A percentile compares a stretch with the other conserved stretches of the same genome.
Evolutionary conservation across 2,797 vertebrate genomes (phyloP).

Genomic region (Epinephelus coioides): DNA sequence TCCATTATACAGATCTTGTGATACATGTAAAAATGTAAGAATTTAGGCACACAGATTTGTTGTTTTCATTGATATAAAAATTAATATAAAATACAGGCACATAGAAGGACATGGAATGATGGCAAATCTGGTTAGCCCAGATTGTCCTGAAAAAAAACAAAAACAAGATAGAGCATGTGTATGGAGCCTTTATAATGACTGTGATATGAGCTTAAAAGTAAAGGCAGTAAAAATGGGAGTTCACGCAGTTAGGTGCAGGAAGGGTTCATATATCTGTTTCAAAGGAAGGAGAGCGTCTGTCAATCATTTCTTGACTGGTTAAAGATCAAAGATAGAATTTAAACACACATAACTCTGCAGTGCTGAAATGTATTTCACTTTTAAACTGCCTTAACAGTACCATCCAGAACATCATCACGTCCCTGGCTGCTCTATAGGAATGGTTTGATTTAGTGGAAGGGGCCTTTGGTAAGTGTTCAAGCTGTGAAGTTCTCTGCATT

Average conservation of each 20-base stretch:
- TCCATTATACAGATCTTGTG: too few species aligned
- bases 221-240: not conserved
- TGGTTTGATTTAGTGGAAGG: conserved; percentile 46
- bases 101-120: too few species aligned
- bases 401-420: conserved; percentile 32
- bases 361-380: not conserved
- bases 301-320: conserved; percentile 44
- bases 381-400: conserved; percentile 6
- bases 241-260: conserved; percentile 2
- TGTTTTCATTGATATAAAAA: too few species aligned
- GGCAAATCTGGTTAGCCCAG: too few species aligned
- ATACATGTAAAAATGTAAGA: too few species aligned
- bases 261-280: conserved; percentile 23
- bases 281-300: conserved; percentile 28
- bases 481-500: conserved; percentile 56
- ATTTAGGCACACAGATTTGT: too few species aligned
- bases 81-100: too few species aligned
- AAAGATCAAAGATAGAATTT: conserved; percentile 37
- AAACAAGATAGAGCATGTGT: too few species aligned
- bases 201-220: too few species aligned
- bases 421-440: conserved; percentile 22
- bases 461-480: conserved; percentile 50
- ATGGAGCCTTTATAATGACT: too few species aligned
- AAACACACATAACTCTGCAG: conserved; percentile 36
- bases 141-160: too few species aligned